Conservation (phyloP, 2,797 vertebrate species). For the Propithecus deckenii region DNA sequence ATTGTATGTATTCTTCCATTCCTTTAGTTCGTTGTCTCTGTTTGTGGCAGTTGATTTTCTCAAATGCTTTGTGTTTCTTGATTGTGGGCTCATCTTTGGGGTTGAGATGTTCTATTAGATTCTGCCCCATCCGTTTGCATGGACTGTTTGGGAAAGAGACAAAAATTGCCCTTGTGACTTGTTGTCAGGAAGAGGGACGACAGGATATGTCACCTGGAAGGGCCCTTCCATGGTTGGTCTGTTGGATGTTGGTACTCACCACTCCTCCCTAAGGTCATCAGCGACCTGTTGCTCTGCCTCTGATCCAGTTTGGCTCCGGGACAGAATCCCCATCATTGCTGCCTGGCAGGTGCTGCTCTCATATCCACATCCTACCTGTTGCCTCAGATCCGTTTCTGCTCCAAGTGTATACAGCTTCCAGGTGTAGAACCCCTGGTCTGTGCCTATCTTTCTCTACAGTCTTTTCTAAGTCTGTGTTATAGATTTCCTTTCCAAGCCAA, state of each 20-base stretch:
- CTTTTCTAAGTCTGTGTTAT: background rate
- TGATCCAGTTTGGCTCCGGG: background rate
- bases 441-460: background rate
- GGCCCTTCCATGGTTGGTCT: background rate
- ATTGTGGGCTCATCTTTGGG: background rate
- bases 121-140: background rate
- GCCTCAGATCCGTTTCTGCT: background rate
- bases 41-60: background rate
- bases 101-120: background rate
- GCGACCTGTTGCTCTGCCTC: background rate
- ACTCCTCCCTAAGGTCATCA: background rate
- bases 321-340: background rate
- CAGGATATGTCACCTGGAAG: background rate
- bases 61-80: background rate
- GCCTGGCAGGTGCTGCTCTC: background rate
- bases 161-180: background rate
- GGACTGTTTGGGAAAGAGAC: background rate
- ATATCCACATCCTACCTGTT: background rate
- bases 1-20: background rate
- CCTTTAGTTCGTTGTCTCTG: background rate
- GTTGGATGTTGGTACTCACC: background rate
- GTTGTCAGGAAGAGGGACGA: background rate
- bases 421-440: background rate
- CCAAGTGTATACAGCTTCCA: background rate
- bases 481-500: background rate